Evolutionary conservation across 2,797 vertebrate genomes (phyloP).

Genomic region (Enteromius argenteus): DNA sequence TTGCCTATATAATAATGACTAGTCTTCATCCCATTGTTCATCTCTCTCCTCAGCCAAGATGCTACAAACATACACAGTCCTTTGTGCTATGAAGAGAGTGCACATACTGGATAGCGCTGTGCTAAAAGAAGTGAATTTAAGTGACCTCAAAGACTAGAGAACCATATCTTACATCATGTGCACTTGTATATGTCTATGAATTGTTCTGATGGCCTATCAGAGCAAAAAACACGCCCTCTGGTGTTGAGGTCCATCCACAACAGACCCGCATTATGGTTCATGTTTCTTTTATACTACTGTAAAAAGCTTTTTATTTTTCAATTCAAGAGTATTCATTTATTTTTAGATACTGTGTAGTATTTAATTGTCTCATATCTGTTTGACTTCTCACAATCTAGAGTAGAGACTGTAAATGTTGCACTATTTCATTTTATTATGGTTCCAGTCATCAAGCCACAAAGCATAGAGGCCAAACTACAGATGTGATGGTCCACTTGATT

Average conservation of each 20-base stretch:
- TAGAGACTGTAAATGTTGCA: conserved; percentile 3
- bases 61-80: conserved; percentile 78
- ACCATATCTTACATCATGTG: not conserved
- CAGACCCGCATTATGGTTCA: not conserved
- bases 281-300: conserved; percentile 6
- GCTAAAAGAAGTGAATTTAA: conserved; percentile 2
- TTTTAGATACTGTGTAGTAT: not conserved
- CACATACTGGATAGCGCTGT: not conserved
- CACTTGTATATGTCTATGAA: not conserved
- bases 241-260: conserved; percentile 12
- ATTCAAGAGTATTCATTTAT: not conserved
- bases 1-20: not conserved
- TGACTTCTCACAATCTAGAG: not conserved
- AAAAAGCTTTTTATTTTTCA: not conserved
- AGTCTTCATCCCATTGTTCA: conserved; percentile 25
- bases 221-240: conserved; percentile 13
- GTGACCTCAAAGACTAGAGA: not conserved
- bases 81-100: conserved; percentile 75
- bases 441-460: not conserved
- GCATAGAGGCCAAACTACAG: not conserved
- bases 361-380: not conserved
- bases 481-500: conserved; percentile 18
- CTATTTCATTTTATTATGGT: conserved; percentile 8
- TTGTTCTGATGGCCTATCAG: not conserved
- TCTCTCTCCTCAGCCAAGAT: conserved; percentile 70